These are phyloP conservation scores for Bruchidius siliquastri DNA, from an alignment of 2,888 invertebrate genomes.

Conservation along the genomic window DNA sequence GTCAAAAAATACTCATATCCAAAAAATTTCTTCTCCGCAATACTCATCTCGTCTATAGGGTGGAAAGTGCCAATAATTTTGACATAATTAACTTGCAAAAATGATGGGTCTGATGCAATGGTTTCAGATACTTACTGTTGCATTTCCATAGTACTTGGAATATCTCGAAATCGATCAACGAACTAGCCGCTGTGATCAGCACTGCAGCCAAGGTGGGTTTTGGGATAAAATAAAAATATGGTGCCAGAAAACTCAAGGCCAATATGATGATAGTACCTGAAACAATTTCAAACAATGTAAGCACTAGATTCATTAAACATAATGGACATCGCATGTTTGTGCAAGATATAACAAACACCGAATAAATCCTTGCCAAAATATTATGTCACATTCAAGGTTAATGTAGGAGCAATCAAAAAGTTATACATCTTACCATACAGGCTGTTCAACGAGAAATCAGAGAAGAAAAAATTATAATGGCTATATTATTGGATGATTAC, in stretches of 20 bases:
- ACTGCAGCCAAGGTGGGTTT: slow-evolving; percentile 81
- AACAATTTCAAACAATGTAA: slow-evolving; percentile 33
- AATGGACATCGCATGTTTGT: background rate
- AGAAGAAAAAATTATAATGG: no score
- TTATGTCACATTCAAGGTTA: background rate
- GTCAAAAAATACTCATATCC: no score
- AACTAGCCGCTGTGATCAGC: slow-evolving; percentile 83
- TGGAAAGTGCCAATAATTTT: no score
- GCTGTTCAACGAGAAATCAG: no score
- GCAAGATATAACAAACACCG: background rate
- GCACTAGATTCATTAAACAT: background rate
- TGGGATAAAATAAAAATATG: slow-evolving; percentile 83
- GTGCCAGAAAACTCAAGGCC: slow-evolving; percentile 78
- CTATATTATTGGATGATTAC: no score
- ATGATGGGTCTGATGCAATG: no score
- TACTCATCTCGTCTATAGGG: no score
- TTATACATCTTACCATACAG: no score
- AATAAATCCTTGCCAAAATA: background rate
- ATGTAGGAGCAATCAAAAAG: background rate
- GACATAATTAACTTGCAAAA: no score
- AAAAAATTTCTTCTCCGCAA: no score
- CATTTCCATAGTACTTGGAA: slow-evolving; percentile 52
- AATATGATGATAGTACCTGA: slow-evolving; percentile 73
- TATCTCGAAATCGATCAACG: slow-evolving; percentile 64
- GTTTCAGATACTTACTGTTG: slow-evolving; percentile 46